phyloP scores from a whole-genome alignment of 2,888 invertebrate genomes.

The Tenthredo livida region DNA sequence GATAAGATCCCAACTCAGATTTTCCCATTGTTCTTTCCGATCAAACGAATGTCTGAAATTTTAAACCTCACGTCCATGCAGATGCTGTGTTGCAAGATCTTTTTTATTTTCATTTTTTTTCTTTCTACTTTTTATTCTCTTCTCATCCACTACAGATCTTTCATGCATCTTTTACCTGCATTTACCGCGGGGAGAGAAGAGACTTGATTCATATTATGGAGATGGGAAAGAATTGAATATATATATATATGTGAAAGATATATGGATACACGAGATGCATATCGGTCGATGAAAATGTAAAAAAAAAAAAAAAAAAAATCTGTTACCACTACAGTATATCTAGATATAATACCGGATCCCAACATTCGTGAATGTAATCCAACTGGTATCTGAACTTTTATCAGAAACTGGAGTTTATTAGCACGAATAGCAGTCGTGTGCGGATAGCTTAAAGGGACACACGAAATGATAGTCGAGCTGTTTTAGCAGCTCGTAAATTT shows the following conservation, averaged over 20 bases:
- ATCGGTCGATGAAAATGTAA: no score
- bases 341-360: neutral
- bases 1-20: neutral
- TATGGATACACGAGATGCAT: no score
- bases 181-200: neutral
- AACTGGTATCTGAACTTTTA: constrained; percentile 31
- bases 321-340: neutral
- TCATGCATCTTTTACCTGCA: neutral
- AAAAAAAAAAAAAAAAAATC: neutral
- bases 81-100: neutral
- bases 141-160: neutral
- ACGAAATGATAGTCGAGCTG: neutral
- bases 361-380: constrained; percentile 11
- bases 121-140: no score
- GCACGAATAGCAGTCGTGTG: constrained; percentile 35
- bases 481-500: constrained; percentile 32
- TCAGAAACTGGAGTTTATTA: constrained; percentile 19
- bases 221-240: neutral
- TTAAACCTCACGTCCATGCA: neutral
- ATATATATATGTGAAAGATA: no score
- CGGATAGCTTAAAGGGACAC: neutral
- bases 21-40: neutral
- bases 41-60: constrained; percentile 7
- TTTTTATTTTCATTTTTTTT: neutral
- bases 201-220: neutral